These are phyloP conservation scores for Hephaestus fuliginosus DNA, from an alignment of 2,797 vertebrate genomes.

Conservation along the genomic window DNA sequence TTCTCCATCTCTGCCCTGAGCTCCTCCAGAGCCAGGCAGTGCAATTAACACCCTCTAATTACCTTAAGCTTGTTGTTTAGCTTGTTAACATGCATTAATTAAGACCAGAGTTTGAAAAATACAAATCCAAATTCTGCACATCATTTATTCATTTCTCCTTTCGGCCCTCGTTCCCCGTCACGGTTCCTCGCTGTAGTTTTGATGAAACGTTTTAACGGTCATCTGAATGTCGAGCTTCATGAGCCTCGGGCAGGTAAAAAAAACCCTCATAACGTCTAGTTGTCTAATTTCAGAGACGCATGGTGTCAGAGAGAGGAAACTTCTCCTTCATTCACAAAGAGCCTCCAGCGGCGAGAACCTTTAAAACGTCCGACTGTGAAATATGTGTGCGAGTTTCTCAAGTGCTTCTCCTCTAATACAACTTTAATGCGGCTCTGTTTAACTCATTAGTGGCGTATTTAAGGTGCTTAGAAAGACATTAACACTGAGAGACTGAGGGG, in stretches of 20 bases:
- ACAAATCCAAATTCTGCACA: conserved; percentile 11
- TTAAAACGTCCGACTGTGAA: background rate
- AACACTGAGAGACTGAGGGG: background rate
- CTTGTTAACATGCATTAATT: conserved; percentile 57
- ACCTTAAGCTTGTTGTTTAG: conserved; percentile 43
- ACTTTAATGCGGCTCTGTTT: conserved; percentile 24
- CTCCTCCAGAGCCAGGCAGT: conserved; percentile 5
- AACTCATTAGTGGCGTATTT: conserved; percentile 21
- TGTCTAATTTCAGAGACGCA: conserved; percentile 7
- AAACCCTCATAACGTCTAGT: background rate
- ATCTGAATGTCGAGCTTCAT: background rate
- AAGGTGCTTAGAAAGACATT: conserved; percentile 8
- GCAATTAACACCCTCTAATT: conserved; percentile 49
- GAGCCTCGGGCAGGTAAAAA: background rate
- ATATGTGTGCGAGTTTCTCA: background rate
- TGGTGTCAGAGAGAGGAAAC: background rate
- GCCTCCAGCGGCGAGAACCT: background rate
- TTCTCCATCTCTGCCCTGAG: background rate
- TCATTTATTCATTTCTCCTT: conserved; percentile 21
- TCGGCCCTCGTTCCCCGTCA: background rate
- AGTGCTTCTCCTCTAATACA: conserved; percentile 7
- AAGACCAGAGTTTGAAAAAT: conserved; percentile 23
- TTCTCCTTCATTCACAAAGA: conserved; percentile 3
- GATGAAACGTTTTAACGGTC: background rate
- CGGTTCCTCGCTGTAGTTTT: background rate